Conservation (phyloP, 2,888 invertebrate genomes). For the Clostera curtula region DNA sequence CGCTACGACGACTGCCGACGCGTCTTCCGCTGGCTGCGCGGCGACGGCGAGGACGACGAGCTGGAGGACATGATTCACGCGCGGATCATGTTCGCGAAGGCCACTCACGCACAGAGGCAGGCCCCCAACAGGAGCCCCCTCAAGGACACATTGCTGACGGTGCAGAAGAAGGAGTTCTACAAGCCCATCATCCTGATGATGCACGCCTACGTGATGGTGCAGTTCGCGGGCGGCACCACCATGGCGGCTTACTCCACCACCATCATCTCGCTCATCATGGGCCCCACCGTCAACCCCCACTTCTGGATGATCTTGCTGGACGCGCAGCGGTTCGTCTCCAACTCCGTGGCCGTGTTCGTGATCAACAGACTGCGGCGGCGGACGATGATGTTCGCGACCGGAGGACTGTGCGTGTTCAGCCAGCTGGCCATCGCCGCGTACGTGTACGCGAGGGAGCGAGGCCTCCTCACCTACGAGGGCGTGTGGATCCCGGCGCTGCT, state of each 20-base stretch:
- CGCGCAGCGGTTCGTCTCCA: conserved; percentile 72
- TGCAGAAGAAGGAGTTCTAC: conserved; percentile 62
- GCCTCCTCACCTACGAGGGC: conserved; percentile 32
- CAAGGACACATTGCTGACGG: conserved; percentile 21
- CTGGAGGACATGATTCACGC: conserved; percentile 44
- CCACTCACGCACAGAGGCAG: conserved; percentile 18
- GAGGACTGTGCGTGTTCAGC: conserved; percentile 69
- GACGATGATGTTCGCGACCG: conserved; percentile 74
- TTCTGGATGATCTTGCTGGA: conserved; percentile 79
- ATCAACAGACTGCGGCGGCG: conserved; percentile 75
- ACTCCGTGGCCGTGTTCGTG: conserved; percentile 73
- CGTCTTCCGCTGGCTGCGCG: conserved; percentile 71
- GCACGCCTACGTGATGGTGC: conserved; percentile 75
- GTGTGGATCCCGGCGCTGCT: conserved; percentile 62
- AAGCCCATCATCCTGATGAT: conserved; percentile 75
- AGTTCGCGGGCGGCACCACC: conserved; percentile 79
- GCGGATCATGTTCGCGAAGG: conserved; percentile 31
- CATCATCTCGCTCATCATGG: conserved; percentile 72
- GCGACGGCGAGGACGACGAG: conserved; percentile 53
- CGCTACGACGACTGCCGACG: conserved; percentile 63
- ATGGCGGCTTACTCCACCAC: conserved; percentile 79
- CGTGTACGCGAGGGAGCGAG: conserved; percentile 37
- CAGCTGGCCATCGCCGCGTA: conserved; percentile 68
- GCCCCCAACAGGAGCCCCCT: conserved; percentile 16
- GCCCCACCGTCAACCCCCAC: conserved; percentile 73